phyloP scores from a whole-genome alignment of 2,113 vertebrate genomes.

The Balaeniceps rex region DNA sequence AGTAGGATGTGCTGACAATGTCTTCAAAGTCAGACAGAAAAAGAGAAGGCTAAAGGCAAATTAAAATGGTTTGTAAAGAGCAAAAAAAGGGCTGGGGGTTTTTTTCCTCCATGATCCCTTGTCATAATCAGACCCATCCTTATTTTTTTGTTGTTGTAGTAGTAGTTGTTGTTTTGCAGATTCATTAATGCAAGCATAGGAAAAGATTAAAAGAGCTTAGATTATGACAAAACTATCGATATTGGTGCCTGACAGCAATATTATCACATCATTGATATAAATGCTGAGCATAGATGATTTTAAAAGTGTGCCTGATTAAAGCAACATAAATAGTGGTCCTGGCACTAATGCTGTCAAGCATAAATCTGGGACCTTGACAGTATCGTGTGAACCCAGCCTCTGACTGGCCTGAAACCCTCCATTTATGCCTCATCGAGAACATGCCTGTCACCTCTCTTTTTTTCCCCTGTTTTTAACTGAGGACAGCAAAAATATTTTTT shows the following conservation, averaged over 20 bases:
- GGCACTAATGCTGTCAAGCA: constrained; percentile 52
- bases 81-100: background rate
- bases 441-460: background rate
- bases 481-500: background rate
- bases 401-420: constrained; percentile 24
- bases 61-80: background rate
- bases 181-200: constrained; percentile 39
- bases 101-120: background rate
- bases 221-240: constrained; percentile 31
- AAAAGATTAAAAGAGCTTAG: constrained; percentile 19
- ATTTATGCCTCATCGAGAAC: background rate
- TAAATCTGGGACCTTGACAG: constrained; percentile 56
- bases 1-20: constrained; percentile 1
- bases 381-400: constrained; percentile 8
- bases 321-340: constrained; percentile 54
- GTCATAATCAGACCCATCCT: background rate
- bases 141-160: background rate
- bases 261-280: constrained; percentile 9
- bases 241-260: constrained; percentile 32
- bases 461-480: background rate
- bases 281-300: constrained; percentile 19
- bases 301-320: background rate
- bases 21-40: constrained; percentile 5
- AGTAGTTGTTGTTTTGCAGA: background rate
- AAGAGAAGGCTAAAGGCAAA: constrained; percentile 3